Percentiles rank a stretch among this genome's conserved stretches.
These are phyloP conservation scores for Leptobrachium leishanense DNA, from an alignment of 2,113 vertebrate species.

Conservation along the genomic window DNA sequence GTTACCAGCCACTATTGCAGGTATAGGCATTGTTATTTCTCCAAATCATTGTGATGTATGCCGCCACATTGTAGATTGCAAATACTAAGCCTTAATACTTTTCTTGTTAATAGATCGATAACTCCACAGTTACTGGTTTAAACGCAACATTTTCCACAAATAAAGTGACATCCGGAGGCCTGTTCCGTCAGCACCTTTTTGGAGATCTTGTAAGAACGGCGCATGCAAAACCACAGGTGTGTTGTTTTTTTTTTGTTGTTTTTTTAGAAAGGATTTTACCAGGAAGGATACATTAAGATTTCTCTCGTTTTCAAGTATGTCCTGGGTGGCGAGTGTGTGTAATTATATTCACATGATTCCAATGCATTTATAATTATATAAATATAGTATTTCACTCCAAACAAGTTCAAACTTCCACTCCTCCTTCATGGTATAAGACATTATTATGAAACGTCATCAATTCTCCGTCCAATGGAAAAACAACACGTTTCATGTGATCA, in stretches of 20 bases:
- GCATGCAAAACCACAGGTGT: constrained; percentile 74
- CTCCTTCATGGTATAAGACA: too few relatives aligned
- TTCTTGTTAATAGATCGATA: constrained; percentile 63
- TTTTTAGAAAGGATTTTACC: too few relatives aligned
- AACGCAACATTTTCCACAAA: constrained; percentile 53
- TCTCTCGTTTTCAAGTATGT: too few relatives aligned
- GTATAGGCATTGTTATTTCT: constrained; percentile 52
- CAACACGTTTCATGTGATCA: too few relatives aligned
- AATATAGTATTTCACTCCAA: too few relatives aligned
- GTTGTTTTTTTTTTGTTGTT: constrained; percentile 33
- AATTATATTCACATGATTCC: too few relatives aligned
- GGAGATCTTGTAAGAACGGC: constrained; percentile 72
- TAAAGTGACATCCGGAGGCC: constrained; percentile 64
- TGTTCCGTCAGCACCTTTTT: constrained; percentile 62
- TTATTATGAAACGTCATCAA: too few relatives aligned
- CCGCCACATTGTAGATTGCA: neutral
- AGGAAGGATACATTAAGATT: too few relatives aligned
- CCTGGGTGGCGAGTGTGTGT: too few relatives aligned
- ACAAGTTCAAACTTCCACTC: too few relatives aligned
- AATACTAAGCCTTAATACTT: constrained; percentile 37
- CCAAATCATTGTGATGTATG: neutral
- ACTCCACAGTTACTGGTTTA: constrained; percentile 63
- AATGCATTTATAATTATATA: too few relatives aligned
- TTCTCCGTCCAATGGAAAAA: too few relatives aligned
- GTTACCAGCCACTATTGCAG: constrained; percentile 74